Conservation (phyloP, 2,113 vertebrate genomes). For the Ursus arctos region DNA sequence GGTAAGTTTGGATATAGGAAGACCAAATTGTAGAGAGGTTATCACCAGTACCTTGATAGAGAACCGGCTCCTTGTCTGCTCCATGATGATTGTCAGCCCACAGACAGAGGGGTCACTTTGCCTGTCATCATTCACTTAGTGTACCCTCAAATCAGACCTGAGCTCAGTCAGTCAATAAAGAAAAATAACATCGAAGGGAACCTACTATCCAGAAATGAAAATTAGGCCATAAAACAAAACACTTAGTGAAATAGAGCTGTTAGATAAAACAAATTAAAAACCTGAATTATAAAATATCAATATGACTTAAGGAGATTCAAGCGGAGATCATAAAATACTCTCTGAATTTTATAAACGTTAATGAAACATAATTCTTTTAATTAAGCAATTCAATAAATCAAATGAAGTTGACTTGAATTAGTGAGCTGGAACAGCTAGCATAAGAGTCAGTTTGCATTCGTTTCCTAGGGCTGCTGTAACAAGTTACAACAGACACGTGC, state of each 20-base stretch:
- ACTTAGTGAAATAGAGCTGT: neutral
- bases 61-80: neutral
- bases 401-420: neutral
- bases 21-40: neutral
- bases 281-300: neutral
- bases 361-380: neutral
- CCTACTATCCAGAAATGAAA: neutral
- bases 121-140: neutral
- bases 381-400: neutral
- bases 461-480: neutral
- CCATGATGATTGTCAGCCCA: neutral
- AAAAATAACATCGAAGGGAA: neutral
- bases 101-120: neutral
- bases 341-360: neutral
- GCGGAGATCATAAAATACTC: neutral
- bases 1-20: neutral
- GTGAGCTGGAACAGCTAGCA: neutral
- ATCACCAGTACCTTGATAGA: neutral
- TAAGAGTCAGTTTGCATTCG: neutral
- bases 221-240: neutral
- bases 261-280: neutral
- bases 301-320: neutral
- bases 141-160: neutral
- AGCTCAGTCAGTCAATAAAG: neutral
- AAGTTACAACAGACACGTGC: neutral